phyloP scores from a whole-genome alignment of 2,113 vertebrate genomes.

The Electrona antarctica region DNA sequence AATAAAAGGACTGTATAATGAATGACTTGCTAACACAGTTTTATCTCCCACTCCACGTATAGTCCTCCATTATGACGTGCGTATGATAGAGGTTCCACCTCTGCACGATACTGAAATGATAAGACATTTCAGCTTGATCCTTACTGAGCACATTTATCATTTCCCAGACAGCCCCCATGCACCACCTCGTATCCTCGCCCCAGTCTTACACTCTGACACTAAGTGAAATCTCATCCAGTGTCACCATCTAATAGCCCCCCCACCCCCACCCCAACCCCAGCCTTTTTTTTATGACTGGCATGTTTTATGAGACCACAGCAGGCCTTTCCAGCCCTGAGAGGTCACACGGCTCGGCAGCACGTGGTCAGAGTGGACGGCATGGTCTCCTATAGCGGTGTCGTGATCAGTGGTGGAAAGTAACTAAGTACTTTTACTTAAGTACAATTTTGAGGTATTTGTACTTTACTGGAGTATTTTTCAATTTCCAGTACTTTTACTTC shows the following conservation, averaged over 20 bases:
- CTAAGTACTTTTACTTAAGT: too few relatives aligned
- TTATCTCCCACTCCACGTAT: background rate
- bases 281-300: conserved; percentile 67
- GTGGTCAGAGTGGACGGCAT: conserved; percentile 66
- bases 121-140: conserved; percentile 12
- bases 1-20: conserved; percentile 27
- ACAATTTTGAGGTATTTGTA: too few relatives aligned
- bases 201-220: conserved; percentile 66
- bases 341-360: conserved; percentile 64
- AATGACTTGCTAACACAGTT: conserved; percentile 22
- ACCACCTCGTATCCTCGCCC: conserved; percentile 39
- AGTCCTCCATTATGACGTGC: background rate
- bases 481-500: too few relatives aligned
- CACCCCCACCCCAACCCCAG: too few relatives aligned
- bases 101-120: conserved; percentile 5
- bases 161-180: conserved; percentile 28
- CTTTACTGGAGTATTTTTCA: too few relatives aligned
- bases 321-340: conserved; percentile 59
- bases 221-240: conserved; percentile 71
- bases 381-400: conserved; percentile 62
- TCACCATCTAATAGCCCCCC: conserved; percentile 61
- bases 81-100: conserved; percentile 3
- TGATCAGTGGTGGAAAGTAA: conserved; percentile 23
- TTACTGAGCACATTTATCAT: conserved; percentile 48
- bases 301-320: conserved; percentile 74